Evolutionary conservation across 64 coral and sea anemone species (phyloP).

Genomic region (Cladopsammia gracilis): DNA sequence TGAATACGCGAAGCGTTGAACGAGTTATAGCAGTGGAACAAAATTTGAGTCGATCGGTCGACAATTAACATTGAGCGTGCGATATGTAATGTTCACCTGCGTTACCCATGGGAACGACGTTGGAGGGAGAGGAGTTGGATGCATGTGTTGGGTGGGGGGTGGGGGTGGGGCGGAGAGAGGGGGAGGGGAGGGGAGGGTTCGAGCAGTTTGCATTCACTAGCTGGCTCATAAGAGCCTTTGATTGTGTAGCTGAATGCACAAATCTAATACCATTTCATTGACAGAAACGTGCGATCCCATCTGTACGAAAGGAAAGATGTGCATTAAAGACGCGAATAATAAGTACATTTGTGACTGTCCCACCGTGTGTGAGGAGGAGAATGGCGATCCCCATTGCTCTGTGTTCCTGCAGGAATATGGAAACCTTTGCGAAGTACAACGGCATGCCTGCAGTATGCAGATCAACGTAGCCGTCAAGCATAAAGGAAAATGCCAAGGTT

Average conservation of each 20-base stretch:
- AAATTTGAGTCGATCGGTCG: no score
- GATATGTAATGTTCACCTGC: no score
- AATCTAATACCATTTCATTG: not conserved
- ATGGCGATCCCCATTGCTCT: conserved; percentile 51
- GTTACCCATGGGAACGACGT: no score
- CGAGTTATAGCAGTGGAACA: no score
- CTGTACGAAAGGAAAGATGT: conserved; percentile 79
- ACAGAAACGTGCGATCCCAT: conserved; percentile 15
- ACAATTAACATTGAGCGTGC: no score
- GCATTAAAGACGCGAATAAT: conserved; percentile 16
- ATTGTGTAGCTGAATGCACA: not conserved
- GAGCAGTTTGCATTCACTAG: no score
- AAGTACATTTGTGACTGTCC: conserved; percentile 55
- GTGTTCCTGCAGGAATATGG: conserved; percentile 65
- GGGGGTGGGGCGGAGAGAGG: no score
- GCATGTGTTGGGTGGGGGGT: no score
- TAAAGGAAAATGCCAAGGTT: conserved; percentile 73
- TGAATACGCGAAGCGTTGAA: no score
- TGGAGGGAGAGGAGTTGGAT: no score
- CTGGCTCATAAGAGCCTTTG: not conserved
- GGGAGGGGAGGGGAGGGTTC: no score
- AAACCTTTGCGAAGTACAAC: conserved; percentile 80
- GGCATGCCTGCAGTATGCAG: conserved; percentile 60
- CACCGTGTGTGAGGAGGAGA: conserved; percentile 22
- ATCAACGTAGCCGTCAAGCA: conserved; percentile 71